These are phyloP conservation scores for Psittacula echo DNA, from an alignment of 2,797 vertebrate species.

Conservation along the genomic window DNA sequence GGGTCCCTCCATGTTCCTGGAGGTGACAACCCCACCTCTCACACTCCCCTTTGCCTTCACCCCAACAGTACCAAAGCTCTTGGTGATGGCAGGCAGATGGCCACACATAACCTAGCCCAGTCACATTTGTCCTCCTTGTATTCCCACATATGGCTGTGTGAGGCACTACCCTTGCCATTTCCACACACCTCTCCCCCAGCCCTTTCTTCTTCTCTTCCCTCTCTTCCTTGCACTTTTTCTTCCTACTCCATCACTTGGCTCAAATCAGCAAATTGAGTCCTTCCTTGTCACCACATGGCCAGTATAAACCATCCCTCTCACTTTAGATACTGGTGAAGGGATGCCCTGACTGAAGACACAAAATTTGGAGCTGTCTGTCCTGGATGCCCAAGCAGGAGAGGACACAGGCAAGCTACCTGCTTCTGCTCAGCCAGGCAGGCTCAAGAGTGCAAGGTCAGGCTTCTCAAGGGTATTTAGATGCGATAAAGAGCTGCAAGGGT, in stretches of 20 bases:
- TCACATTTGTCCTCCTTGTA: background rate
- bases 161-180: background rate
- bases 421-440: background rate
- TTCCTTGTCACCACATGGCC: background rate
- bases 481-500: rapidly evolving
- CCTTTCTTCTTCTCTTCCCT: background rate
- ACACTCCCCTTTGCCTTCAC: background rate
- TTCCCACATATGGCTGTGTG: background rate
- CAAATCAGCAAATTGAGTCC: background rate
- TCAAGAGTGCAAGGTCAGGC: background rate
- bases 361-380: background rate
- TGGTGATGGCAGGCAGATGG: background rate
- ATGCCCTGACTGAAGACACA: background rate
- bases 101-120: background rate
- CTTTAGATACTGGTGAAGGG: background rate
- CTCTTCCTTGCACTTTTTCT: background rate
- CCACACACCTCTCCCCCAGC: background rate
- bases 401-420: background rate
- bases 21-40: background rate
- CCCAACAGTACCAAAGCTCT: background rate
- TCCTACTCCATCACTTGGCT: background rate
- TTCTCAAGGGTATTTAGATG: background rate
- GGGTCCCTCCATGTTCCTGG: background rate
- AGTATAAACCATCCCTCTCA: background rate
- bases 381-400: background rate